These are phyloP conservation scores for Channa maculata DNA, from an alignment of 2,113 vertebrate genomes.

Conservation along the genomic window DNA sequence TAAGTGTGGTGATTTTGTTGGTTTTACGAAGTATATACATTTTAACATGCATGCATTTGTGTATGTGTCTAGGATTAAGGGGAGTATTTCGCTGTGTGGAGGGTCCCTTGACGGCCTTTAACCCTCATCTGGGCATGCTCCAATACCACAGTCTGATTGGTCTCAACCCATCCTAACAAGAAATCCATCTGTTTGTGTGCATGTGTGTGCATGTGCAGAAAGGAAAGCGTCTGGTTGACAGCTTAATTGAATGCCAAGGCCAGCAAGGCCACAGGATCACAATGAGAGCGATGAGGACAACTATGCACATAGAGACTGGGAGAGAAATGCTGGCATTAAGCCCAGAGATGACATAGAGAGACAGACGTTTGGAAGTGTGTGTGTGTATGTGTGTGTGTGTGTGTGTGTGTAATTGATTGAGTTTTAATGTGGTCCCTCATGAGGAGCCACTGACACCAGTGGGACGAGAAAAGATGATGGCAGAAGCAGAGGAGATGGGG, in stretches of 20 bases:
- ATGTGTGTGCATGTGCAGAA: conserved; percentile 9
- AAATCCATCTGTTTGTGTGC: conserved; percentile 72
- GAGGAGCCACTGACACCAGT: conserved; percentile 72
- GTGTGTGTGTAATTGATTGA: conserved; percentile 75
- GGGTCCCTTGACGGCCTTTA: conserved; percentile 74
- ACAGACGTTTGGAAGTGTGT: conserved; percentile 59
- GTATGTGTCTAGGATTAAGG: conserved; percentile 41
- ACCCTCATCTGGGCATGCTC: conserved; percentile 74
- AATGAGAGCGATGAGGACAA: conserved; percentile 76
- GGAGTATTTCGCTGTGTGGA: conserved; percentile 49
- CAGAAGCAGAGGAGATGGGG: conserved; percentile 34
- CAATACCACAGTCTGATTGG: conserved; percentile 76
- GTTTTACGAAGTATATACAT: conserved; percentile 2
- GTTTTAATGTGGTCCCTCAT: conserved; percentile 79
- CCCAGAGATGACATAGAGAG: conserved; percentile 71
- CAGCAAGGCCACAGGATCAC: conserved; percentile 79
- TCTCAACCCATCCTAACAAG: conserved; percentile 80
- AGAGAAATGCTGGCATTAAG: conserved; percentile 67
- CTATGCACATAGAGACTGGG: conserved; percentile 36
- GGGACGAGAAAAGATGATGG: conserved; percentile 49
- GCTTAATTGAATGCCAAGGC: conserved; percentile 78
- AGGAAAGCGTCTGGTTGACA: conserved; percentile 76
- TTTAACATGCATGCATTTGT: conserved; percentile 22
- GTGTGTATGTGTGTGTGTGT: conserved; percentile 28
- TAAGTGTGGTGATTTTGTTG: not conserved